Base-by-base conservation (phyloP, 92 coral and sea anemone genomes). In the Galaxea fascicularis region DNA sequence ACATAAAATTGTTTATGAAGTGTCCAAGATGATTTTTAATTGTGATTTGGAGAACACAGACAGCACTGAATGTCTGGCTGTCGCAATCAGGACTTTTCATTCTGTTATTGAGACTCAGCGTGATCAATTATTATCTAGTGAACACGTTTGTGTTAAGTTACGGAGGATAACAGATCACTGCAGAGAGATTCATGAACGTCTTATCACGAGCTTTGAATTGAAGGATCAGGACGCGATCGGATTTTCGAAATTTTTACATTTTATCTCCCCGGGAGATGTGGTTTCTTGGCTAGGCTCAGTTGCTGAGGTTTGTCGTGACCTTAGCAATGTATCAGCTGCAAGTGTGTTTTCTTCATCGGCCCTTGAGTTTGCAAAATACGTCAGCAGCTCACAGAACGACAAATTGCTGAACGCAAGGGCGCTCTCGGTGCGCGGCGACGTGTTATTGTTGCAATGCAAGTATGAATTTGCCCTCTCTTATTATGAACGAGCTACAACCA, bases 221-320 rank as follows among this genome's bases (percentile, higher is more conserved):
- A 59, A 16, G 12, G 68, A 13, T 30, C 3, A n/a, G 20, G 41
- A 10, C 0, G 54, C 12, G 52, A 41, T 58, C 13, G 49, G 35
- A 17, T n/a, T 76, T 31, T n/a, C n/a, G n/a, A n/a, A n/a, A n/a
- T n/a, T n/a, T n/a, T 15, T 46, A 8, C 52, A 69, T 31, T 30
- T 44, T 0, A 58, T 31, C 21, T 13, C 80, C 4, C 69, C 69
- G 30, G 53, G 7, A 28, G 26, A 41, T 58, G 26, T 76, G 17
- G 68, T 21, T n/a, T 39, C 22, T 49, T 76, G 80, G 80, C 80
- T 76, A 21, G 35, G 53, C 53, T 57, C 53, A 9, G 22, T 65
- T 57, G 80, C 80, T 4, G 52, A 64, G 9, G 69, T 76, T 3
- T 57, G 56, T 39, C 6, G 53, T 24, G 8, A 35, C 15, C 54